Evolutionary conservation across 1,140 invertebrate genomes (phyloP).

Genomic region (Potamilus streckersoni): DNA sequence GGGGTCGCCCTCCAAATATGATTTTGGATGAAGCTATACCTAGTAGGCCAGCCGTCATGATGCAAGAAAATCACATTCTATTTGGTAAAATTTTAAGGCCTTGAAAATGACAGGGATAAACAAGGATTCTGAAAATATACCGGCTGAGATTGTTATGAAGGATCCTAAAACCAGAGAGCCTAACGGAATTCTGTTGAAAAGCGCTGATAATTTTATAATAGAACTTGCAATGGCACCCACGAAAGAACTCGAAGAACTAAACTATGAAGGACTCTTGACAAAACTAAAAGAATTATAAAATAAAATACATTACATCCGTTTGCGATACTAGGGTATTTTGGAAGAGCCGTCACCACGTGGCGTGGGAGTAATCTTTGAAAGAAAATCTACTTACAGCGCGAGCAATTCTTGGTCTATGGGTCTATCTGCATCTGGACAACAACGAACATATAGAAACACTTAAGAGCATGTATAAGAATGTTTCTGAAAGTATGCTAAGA

Average conservation of each 20-base stretch:
- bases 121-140: not conserved
- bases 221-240: conserved; percentile 26
- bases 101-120: conserved; percentile 14
- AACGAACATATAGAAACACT: conserved; percentile 22
- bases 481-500: conserved; percentile 6
- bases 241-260: not conserved
- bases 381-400: conserved; percentile 16
- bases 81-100: conserved; percentile 33
- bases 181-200: conserved; percentile 36
- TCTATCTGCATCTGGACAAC: conserved; percentile 22
- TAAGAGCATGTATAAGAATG: conserved; percentile 15
- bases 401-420: conserved; percentile 29
- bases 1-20: conserved; percentile 12
- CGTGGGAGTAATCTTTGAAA: conserved; percentile 20
- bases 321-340: conserved; percentile 33
- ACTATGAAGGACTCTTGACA: conserved; percentile 28
- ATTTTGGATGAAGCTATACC: conserved; percentile 23
- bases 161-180: conserved; percentile 13
- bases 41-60: conserved; percentile 23
- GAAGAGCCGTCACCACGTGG: conserved; percentile 21
- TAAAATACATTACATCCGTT: conserved; percentile 32
- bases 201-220: conserved; percentile 20
- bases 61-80: conserved; percentile 37
- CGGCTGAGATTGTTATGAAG: conserved; percentile 33
- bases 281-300: conserved; percentile 11